Evolutionary conservation across 2,888 invertebrate genomes (phyloP).

Genomic region (Agapostemon virescens): DNA sequence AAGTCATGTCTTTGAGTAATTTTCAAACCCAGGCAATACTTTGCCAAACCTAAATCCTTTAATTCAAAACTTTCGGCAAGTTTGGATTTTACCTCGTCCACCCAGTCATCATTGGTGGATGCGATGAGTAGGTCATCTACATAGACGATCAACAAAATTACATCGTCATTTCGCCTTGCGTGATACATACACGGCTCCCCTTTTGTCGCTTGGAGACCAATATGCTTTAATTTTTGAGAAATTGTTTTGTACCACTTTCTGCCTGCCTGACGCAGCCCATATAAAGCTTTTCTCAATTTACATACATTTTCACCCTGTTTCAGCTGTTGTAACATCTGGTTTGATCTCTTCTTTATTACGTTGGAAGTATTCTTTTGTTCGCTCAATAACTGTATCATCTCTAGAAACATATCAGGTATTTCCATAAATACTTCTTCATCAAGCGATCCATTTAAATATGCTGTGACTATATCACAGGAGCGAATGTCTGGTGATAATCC

Average conservation of each 20-base stretch:
- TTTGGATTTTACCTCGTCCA: neutral
- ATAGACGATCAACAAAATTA: constrained; percentile 7
- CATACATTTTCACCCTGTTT: neutral
- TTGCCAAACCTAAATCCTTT: constrained; percentile 6
- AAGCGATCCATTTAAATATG: neutral
- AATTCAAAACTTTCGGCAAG: neutral
- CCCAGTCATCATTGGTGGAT: neutral
- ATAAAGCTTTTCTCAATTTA: neutral
- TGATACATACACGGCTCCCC: neutral
- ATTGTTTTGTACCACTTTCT: neutral
- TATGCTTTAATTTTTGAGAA: neutral
- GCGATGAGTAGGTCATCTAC: neutral
- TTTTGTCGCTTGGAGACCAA: constrained; percentile 1
- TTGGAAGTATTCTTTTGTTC: neutral
- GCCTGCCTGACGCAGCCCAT: neutral
- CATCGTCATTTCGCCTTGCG: neutral
- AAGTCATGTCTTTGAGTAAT: neutral
- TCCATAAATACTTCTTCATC: constrained; percentile 4
- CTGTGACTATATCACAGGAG: neutral
- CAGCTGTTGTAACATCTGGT: neutral
- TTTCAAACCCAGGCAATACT: neutral
- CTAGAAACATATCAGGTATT: neutral
- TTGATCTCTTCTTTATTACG: neutral
- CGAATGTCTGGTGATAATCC: neutral
- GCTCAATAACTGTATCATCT: neutral